Conservation (phyloP, 37 sponge, comb jelly and placozoan species). For the Hormiphora californensis region DNA sequence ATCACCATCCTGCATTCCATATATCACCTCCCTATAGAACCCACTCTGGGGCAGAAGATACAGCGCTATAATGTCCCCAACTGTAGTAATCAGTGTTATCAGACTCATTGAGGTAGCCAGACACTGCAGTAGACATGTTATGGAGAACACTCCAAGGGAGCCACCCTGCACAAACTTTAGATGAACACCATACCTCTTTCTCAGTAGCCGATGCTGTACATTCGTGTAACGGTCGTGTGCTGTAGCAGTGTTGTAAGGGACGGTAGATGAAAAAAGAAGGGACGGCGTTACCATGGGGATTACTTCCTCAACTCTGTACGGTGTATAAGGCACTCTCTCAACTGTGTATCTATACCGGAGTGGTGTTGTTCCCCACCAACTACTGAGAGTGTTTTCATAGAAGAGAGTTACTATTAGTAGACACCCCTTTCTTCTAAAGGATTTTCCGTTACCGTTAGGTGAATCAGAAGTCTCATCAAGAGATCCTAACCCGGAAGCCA, state of each 20-base stretch:
- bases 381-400: constrained; percentile 69
- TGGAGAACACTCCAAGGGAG: constrained; percentile 62
- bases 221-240: constrained; percentile 4
- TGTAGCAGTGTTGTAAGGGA: background rate
- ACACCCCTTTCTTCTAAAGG: constrained; percentile 67
- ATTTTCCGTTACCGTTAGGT: constrained; percentile 61
- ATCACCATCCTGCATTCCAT: constrained; percentile 44
- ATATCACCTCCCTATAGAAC: constrained; percentile 62
- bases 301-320: background rate
- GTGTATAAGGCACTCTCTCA: background rate
- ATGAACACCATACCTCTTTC: background rate
- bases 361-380: constrained; percentile 64
- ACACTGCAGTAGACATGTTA: constrained; percentile 60
- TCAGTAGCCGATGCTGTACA: background rate
- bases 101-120: constrained; percentile 71
- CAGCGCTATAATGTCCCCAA: constrained; percentile 67
- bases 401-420: constrained; percentile 65
- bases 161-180: constrained; percentile 10
- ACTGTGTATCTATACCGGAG: background rate
- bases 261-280: background rate
- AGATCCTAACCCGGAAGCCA: constrained; percentile 66
- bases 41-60: constrained; percentile 67
- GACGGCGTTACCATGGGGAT: constrained; percentile 29
- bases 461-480: constrained; percentile 68
- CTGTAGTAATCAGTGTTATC: constrained; percentile 73